Base-by-base conservation (phyloP, 2,888 invertebrate genomes). In the Parnassius orleans region DNA sequence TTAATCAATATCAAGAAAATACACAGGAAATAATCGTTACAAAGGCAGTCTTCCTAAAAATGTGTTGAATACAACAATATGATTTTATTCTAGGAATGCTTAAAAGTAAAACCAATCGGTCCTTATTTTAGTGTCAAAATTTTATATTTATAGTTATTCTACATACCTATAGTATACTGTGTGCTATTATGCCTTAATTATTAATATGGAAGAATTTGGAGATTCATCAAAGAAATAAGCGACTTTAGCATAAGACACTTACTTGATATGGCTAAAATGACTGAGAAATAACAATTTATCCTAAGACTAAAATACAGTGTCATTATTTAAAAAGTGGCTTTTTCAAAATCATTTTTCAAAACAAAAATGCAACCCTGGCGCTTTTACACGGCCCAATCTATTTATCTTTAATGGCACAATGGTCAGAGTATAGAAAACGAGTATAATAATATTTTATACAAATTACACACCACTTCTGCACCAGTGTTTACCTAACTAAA, bases 31-130 rank as follows among this genome's bases (percentile, higher is more conserved):
- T 69, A 75, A 73, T 74, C 72, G 73, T 78, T 77, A 77, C 69
- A 78, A 72, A 70, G 76, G 76, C 78, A 82, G 80, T 81, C 81
- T 81, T 79, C 76, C 79, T 75, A 73, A 64, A 51, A 42, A 58
- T 54, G 46, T 53, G 57, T 61, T 61, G 54, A 68, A 66, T 65
- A 69, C 65, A 63, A 65, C 59, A 63, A 56, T 52, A 67, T 53
- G 52, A 60, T 51, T 63, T 55, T 56, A 63, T 52, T 63, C 63
- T 61, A 68, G 68, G 68, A 66, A 68, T 66, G 68, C 66, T 68
- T 62, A 61, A 63, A 33, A 24, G 33, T 46, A 63, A 55, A 43
- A 52, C 52, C 54, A 52, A 55, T 59, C 42, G 52, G 46, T 63
- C 24, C 50, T 51, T 63, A 59, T 10, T 55, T 41, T 59, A 59